Percentiles rank a stretch among this genome's conserved stretches.
phyloP scores from a whole-genome alignment of 2,797 vertebrate genomes.

The Enteromius viviparus region DNA sequence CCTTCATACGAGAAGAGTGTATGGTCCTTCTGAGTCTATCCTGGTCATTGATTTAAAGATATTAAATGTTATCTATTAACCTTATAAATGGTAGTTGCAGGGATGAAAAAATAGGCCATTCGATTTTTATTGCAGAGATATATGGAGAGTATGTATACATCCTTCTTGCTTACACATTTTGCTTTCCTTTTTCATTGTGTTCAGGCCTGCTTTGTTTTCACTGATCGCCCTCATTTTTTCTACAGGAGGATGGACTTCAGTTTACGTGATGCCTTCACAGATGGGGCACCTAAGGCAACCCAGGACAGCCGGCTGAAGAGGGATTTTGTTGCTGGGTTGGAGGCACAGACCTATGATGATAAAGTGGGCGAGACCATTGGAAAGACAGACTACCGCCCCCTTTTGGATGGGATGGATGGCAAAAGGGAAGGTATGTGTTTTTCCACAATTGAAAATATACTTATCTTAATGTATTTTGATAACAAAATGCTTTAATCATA shows the following conservation, averaged over 20 bases:
- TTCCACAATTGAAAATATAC: background rate
- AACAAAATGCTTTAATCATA: background rate
- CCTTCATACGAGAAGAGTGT: background rate
- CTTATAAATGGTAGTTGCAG: background rate
- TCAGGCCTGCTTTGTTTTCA: background rate
- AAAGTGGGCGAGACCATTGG: constrained; percentile 88
- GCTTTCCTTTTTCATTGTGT: background rate
- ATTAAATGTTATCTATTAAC: background rate
- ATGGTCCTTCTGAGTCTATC: background rate
- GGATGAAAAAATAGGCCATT: background rate
- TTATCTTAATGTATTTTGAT: background rate
- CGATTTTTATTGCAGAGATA: background rate
- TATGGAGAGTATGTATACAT: background rate
- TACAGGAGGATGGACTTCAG: constrained; percentile 85
- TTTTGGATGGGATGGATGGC: constrained; percentile 85
- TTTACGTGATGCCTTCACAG: constrained; percentile 84
- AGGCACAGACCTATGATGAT: constrained; percentile 89
- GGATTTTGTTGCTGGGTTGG: constrained; percentile 88
- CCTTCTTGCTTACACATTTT: background rate
- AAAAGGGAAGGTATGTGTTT: constrained; percentile 67
- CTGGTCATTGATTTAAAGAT: constrained; percentile 9
- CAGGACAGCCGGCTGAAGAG: constrained; percentile 82
- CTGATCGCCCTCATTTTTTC: constrained; percentile 14
- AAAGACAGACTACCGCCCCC: constrained; percentile 89
- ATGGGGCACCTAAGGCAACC: constrained; percentile 67